Conservation (phyloP, 2,113 vertebrate species). For the Xyliphius kryptos region DNA sequence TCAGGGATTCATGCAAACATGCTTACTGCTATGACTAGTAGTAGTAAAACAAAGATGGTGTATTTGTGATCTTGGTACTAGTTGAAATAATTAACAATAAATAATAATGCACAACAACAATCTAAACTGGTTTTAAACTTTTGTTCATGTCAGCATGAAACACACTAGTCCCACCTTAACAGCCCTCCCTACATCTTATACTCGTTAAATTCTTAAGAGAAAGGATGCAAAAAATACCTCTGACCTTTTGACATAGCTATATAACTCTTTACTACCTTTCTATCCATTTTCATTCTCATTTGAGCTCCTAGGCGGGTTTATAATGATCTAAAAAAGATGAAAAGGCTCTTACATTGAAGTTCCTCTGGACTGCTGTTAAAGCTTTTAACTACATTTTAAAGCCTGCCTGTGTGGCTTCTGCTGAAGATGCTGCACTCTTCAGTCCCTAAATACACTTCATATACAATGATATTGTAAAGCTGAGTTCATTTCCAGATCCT, state of each 20-base stretch:
- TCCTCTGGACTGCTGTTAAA: slow-evolving; percentile 30
- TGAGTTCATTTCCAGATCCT: neutral
- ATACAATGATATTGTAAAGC: slow-evolving; percentile 13
- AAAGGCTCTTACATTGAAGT: slow-evolving; percentile 19
- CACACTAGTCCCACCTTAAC: too few species aligned
- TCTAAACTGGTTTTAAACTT: neutral
- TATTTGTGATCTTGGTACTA: neutral
- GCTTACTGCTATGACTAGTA: neutral
- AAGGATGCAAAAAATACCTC: neutral
- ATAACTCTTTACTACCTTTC: neutral
- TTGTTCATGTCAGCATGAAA: neutral
- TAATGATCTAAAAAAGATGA: slow-evolving; percentile 18
- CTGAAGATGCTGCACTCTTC: slow-evolving; percentile 28
- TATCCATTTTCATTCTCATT: neutral
- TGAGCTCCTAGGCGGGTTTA: slow-evolving; percentile 1
- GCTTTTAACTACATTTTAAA: slow-evolving; percentile 40
- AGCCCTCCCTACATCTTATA: neutral
- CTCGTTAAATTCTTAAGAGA: neutral
- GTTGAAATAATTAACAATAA: too few species aligned
- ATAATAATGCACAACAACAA: too few species aligned
- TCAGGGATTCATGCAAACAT: too few species aligned
- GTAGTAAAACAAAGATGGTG: neutral
- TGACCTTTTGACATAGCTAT: neutral
- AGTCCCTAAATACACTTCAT: slow-evolving; percentile 8
- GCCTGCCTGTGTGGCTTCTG: slow-evolving; percentile 19